Base-by-base conservation (phyloP, 2,888 invertebrate genomes). In the Microctonus hyperodae region DNA sequence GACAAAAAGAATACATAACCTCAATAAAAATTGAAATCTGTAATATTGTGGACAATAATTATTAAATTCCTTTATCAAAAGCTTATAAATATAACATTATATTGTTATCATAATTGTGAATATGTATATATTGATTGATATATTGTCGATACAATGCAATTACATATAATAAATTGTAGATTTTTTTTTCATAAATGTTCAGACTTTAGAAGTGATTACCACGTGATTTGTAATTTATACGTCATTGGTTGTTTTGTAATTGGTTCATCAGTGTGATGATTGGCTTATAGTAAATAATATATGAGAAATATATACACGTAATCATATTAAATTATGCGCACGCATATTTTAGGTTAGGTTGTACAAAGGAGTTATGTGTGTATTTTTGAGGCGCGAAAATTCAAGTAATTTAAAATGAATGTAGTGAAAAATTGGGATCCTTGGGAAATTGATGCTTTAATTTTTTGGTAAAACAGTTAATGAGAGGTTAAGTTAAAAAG, bases 231-330 rank as follows among this genome's bases (percentile, higher is more conserved):
- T 64, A 65, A 70, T 72, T 68, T 69, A 59, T 60, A 63, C 64
- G 59, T 67, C 65, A 66, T 65, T 31, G 59, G 16, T 23, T 48
- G 50, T 35, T 64, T 61, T n/a, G n/a, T n/a, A n/a, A 70, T 62
- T 65, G 65, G 40, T 61, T 67, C 65, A 72, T 71, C 73, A 73
- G 71, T 71, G 61, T 70, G 69, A 69, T 68, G 70, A 72, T 72
- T 70, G 70, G 71, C 60, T 66, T 50, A 7, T 7, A 7, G 16
- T 16, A 44, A 20, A 16, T n/a, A 37, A 37, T 37, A 37, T 11
- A 37, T 37, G 37, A 44, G 1, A 16, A 40, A n/a, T n/a, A 44
- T 44, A n/a, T n/a, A n/a, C 16, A 7, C 44, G 1, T 7, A 16
- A 44, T 44, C 44, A 44, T 44, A 44, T 44, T 44, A n/a, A 44